Evolutionary conservation across 2,888 invertebrate species (phyloP).

Genomic region (Cheilosia vulpina): DNA sequence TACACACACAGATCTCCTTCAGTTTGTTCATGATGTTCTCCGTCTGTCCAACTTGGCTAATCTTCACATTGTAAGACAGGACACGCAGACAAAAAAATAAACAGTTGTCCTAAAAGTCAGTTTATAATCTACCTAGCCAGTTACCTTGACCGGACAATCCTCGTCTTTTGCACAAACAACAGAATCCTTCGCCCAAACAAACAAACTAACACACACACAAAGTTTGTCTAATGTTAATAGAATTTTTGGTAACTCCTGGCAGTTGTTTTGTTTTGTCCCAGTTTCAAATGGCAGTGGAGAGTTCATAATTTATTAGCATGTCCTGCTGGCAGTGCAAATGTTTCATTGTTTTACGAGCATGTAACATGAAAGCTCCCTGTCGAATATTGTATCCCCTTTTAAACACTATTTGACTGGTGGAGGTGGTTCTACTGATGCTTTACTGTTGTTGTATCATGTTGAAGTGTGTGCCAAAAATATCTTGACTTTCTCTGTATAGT

Average conservation of each 20-base stretch:
- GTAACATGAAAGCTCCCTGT: conserved; percentile 70
- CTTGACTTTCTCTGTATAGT: neutral
- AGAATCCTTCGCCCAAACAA: conserved; percentile 24
- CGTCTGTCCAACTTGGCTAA: conserved; percentile 41
- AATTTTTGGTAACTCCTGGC: conserved; percentile 62
- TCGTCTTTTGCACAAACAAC: neutral
- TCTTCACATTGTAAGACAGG: conserved; percentile 44
- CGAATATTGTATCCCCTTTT: conserved; percentile 52
- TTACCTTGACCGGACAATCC: conserved; percentile 45
- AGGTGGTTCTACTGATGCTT: neutral
- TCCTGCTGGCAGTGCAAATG: conserved; percentile 60
- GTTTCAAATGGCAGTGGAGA: conserved; percentile 8
- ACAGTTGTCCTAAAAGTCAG: conserved; percentile 18
- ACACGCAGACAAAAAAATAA: conserved; percentile 45
- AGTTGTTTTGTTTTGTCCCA: conserved; percentile 5
- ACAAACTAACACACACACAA: conserved; percentile 36
- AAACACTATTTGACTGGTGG: conserved; percentile 55
- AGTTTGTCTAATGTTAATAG: conserved; percentile 61
- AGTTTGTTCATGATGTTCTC: conserved; percentile 1
- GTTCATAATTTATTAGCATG: conserved; percentile 75
- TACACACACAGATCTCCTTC: neutral
- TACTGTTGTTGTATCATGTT: neutral
- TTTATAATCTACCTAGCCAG: conserved; percentile 48
- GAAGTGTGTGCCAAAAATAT: conserved; percentile 45
- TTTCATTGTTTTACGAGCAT: conserved; percentile 73